A percentile compares a stretch with the other conserved stretches of the same genome.
Evolutionary conservation across 2,797 vertebrate genomes (phyloP).

Genomic region (Chelmon rostratus): DNA sequence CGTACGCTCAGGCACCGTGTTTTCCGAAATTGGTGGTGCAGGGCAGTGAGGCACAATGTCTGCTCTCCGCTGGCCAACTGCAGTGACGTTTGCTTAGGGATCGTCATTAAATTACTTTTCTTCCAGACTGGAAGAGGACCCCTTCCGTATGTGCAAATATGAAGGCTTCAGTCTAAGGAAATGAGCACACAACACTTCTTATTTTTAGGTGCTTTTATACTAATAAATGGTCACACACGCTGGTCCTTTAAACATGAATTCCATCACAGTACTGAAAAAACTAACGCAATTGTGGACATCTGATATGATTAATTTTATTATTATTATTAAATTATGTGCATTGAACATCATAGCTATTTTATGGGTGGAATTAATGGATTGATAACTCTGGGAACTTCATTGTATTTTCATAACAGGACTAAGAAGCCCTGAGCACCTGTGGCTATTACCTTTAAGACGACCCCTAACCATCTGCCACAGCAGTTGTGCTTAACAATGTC

Average conservation of each 20-base stretch:
- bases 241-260: background rate
- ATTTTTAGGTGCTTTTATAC: too few species aligned
- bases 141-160: too few species aligned
- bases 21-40: conserved; percentile 57
- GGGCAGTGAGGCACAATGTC: conserved; percentile 62
- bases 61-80: conserved; percentile 27
- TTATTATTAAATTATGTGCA: background rate
- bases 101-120: conserved; percentile 54
- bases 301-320: too few species aligned
- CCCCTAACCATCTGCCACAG: conserved; percentile 48
- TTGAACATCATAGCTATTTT: background rate
- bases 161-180: too few species aligned
- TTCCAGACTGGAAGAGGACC: too few species aligned
- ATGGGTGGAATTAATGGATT: background rate
- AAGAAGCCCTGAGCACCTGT: background rate
- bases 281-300: too few species aligned
- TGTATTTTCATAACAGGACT: background rate
- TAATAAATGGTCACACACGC: too few species aligned
- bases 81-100: conserved; percentile 69
- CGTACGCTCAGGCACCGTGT: conserved; percentile 48
- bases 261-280: background rate
- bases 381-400: background rate
- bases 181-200: too few species aligned
- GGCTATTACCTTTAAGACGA: conserved; percentile 32
- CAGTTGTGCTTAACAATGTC: conserved; percentile 14